These are phyloP conservation scores for Azorinus chamasolen DNA, from an alignment of 2,888 invertebrate genomes.

Conservation along the genomic window DNA sequence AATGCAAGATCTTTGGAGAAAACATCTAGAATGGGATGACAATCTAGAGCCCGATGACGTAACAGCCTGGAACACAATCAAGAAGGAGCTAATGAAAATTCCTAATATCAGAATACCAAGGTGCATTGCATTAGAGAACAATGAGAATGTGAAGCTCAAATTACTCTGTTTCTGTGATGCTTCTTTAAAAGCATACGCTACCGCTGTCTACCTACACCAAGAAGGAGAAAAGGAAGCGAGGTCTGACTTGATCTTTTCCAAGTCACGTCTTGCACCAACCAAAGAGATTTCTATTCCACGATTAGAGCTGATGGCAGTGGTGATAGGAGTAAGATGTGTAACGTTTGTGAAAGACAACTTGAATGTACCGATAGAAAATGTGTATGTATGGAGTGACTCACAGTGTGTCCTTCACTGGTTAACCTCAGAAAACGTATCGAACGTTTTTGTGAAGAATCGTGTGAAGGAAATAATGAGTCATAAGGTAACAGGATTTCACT, in stretches of 20 bases:
- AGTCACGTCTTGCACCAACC: slow-evolving; percentile 4
- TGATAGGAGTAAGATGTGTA: slow-evolving; percentile 29
- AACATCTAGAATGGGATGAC: slow-evolving; percentile 18
- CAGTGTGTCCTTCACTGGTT: slow-evolving; percentile 29
- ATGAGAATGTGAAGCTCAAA: background rate
- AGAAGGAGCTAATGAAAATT: too few relatives aligned
- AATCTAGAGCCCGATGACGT: too few relatives aligned
- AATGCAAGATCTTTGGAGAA: slow-evolving; percentile 21
- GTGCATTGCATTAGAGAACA: too few relatives aligned
- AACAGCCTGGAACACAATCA: too few relatives aligned
- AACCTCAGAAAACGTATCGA: slow-evolving; percentile 2
- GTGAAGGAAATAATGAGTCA: slow-evolving; percentile 4
- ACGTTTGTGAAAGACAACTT: background rate
- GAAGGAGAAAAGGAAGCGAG: background rate
- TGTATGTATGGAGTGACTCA: slow-evolving; percentile 8
- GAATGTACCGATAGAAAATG: background rate
- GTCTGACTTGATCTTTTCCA: slow-evolving; percentile 8
- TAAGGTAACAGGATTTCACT: background rate
- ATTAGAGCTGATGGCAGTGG: slow-evolving; percentile 38
- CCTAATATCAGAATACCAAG: too few relatives aligned
- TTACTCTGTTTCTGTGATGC: slow-evolving; percentile 20
- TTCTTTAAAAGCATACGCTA: slow-evolving; percentile 10
- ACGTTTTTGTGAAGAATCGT: slow-evolving; percentile 23
- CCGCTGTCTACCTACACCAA: background rate
- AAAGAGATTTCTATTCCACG: slow-evolving; percentile 25